A percentile compares a stretch with the other conserved stretches of the same genome.
These are phyloP conservation scores for Kryphioiulus occultus DNA, from an alignment of 2,888 invertebrate genomes.

Conservation along the genomic window DNA sequence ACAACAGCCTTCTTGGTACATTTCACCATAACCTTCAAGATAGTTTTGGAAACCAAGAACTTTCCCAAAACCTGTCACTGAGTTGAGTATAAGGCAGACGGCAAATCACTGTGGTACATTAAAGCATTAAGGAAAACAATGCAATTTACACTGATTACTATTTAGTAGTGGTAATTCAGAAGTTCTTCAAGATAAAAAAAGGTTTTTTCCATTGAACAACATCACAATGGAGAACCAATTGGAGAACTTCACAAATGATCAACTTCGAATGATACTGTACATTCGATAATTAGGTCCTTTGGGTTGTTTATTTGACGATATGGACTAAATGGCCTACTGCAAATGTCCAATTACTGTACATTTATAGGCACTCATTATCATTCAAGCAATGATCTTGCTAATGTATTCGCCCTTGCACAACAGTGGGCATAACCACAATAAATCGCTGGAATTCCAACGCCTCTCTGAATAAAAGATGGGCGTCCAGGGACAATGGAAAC, in stretches of 20 bases:
- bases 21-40: too few relatives aligned
- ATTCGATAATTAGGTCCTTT: not conserved
- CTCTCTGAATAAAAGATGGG: not conserved
- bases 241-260: not conserved
- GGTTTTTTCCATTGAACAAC: too few relatives aligned
- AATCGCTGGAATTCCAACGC: not conserved
- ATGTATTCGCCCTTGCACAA: not conserved
- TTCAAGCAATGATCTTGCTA: not conserved
- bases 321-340: not conserved
- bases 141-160: too few relatives aligned
- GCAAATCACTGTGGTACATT: too few relatives aligned
- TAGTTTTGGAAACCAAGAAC: too few relatives aligned
- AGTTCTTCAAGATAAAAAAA: too few relatives aligned
- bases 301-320: not conserved
- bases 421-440: not conserved
- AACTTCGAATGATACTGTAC: not conserved
- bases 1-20: too few relatives aligned
- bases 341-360: slow-evolving; percentile 3
- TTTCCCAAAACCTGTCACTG: too few relatives aligned
- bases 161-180: too few relatives aligned
- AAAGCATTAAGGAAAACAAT: too few relatives aligned
- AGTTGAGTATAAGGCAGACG: too few relatives aligned
- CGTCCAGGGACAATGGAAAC: not conserved
- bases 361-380: not conserved
- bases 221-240: too few relatives aligned